Percentiles rank a stretch among this genome's conserved stretches.
Evolutionary conservation across 2,113 vertebrate species (phyloP).

Genomic region (Larimichthys polyactis): DNA sequence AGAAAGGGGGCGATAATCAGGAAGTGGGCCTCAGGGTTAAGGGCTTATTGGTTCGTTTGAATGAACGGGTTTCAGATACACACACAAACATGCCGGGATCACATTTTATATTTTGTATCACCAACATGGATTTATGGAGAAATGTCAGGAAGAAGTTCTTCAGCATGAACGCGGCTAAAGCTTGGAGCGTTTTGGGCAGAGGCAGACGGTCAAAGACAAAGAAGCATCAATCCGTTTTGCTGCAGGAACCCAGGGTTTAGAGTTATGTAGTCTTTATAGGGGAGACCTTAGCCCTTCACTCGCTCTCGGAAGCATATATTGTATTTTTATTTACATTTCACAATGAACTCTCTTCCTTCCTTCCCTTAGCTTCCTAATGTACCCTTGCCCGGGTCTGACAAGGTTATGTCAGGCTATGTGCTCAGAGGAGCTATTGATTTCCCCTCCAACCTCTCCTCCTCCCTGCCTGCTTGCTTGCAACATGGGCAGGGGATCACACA

Average conservation of each 20-base stretch:
- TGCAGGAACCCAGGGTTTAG: background rate
- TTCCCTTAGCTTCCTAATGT: slow-evolving; percentile 62
- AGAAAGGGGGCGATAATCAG: slow-evolving; percentile 18
- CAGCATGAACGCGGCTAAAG: slow-evolving; percentile 2
- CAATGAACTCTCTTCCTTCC: background rate
- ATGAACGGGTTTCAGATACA: background rate
- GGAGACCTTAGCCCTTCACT: background rate
- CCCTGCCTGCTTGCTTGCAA: slow-evolving; percentile 52
- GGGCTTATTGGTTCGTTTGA: background rate
- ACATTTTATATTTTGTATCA: background rate
- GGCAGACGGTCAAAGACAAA: slow-evolving; percentile 42
- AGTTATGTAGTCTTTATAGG: background rate
- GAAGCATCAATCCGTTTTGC: slow-evolving; percentile 11
- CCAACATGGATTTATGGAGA: background rate
- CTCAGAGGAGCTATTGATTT: slow-evolving; percentile 89
- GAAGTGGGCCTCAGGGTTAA: slow-evolving; percentile 14
- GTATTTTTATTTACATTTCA: slow-evolving; percentile 37
- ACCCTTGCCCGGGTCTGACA: slow-evolving; percentile 85
- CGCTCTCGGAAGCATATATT: background rate
- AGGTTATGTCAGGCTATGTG: slow-evolving; percentile 84
- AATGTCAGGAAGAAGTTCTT: background rate
- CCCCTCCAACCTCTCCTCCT: slow-evolving; percentile 65
- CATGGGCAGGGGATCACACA: slow-evolving; percentile 29
- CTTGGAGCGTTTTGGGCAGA: background rate
- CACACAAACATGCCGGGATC: slow-evolving; percentile 6